Evolutionary conservation across 1,140 invertebrate genomes (phyloP).

Genomic region (Latrodectus geometricus): DNA sequence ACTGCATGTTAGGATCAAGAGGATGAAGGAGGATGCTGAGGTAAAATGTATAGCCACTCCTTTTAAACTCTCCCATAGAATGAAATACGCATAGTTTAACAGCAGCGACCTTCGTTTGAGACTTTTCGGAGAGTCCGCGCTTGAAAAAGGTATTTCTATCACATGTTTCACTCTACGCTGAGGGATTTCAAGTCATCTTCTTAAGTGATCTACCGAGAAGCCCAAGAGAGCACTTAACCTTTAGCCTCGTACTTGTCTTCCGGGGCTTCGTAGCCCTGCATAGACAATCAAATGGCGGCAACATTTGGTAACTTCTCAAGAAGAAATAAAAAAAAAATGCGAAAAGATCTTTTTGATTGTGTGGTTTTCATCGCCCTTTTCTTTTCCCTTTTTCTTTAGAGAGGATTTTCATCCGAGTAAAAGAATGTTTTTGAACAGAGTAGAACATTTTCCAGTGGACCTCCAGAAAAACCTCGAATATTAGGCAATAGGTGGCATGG

Average conservation of each 20-base stretch:
- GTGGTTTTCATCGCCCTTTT: not conserved
- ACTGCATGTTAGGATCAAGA: no score
- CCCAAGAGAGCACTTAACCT: slow-evolving; percentile 54
- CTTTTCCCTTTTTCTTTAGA: not conserved
- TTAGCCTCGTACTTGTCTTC: slow-evolving; percentile 43
- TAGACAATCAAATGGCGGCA: slow-evolving; percentile 45
- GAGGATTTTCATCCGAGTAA: slow-evolving; percentile 36
- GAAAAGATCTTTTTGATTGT: slow-evolving; percentile 13
- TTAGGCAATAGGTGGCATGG: no score
- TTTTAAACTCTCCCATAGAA: no score
- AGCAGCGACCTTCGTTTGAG: no score
- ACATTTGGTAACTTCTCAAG: slow-evolving; percentile 40
- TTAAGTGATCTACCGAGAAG: slow-evolving; percentile 44
- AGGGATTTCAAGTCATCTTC: slow-evolving; percentile 51
- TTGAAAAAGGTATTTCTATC: slow-evolving; percentile 43
- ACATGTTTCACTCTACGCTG: slow-evolving; percentile 31
- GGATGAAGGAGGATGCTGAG: no score
- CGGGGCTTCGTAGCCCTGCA: slow-evolving; percentile 27
- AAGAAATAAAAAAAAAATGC: no score
- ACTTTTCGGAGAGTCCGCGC: no score
- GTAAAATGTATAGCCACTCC: no score
- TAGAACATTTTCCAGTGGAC: not conserved
- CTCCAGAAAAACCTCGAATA: no score
- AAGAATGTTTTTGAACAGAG: slow-evolving; percentile 20
- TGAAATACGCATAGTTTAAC: no score